Evolutionary conservation across 2,888 invertebrate genomes (phyloP).

Genomic region (Meganola albula): DNA sequence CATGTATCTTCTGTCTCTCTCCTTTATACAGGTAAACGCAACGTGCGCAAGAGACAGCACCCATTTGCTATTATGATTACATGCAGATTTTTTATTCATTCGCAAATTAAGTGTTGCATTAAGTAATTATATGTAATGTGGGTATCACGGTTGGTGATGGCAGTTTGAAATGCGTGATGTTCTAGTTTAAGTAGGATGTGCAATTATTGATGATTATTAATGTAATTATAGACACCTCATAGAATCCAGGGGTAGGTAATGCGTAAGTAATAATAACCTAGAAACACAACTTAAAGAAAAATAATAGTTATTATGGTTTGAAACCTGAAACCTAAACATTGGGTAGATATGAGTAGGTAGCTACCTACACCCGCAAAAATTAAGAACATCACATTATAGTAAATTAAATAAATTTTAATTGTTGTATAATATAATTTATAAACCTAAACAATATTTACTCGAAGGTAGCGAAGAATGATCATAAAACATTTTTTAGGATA

Average conservation of each 20-base stretch:
- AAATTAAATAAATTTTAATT: too few species aligned
- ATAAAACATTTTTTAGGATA: too few species aligned
- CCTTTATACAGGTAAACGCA: conserved; percentile 29
- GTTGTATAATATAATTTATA: too few species aligned
- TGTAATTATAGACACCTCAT: conserved; percentile 19
- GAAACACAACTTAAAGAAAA: neutral
- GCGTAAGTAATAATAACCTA: neutral
- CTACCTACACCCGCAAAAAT: too few species aligned
- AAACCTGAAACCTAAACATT: too few species aligned
- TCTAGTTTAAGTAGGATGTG: conserved; percentile 31
- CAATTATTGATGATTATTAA: conserved; percentile 20
- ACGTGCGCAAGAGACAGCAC: conserved; percentile 41
- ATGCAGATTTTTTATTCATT: conserved; percentile 73
- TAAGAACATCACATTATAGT: too few species aligned
- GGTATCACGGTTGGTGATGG: conserved; percentile 40
- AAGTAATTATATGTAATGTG: conserved; percentile 66
- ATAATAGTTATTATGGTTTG: neutral
- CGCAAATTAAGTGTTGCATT: conserved; percentile 68
- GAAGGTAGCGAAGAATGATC: too few species aligned
- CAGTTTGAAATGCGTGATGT: conserved; percentile 39
- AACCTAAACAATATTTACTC: too few species aligned
- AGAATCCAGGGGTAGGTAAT: conserved; percentile 11
- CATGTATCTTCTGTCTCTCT: conserved; percentile 44
- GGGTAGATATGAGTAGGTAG: too few species aligned
- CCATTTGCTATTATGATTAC: conserved; percentile 53